Conservation (phyloP, 2,113 vertebrate species). For the Oreochromis aureus region DNA sequence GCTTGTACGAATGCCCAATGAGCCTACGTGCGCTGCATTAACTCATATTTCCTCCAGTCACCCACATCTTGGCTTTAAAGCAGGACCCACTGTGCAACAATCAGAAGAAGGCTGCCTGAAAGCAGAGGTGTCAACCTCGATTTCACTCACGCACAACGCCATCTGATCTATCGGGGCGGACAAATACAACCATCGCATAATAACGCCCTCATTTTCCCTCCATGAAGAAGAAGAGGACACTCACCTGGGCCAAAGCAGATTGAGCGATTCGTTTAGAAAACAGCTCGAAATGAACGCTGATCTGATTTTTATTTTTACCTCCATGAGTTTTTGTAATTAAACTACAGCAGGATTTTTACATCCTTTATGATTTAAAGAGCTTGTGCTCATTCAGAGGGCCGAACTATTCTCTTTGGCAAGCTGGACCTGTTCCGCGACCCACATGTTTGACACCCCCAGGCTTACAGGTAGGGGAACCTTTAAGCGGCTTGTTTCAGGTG, state of each 20-base stretch:
- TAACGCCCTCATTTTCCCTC: background rate
- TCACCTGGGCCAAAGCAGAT: background rate
- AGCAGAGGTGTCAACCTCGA: background rate
- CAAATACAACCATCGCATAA: background rate
- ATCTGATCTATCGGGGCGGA: background rate
- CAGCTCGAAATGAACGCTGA: background rate
- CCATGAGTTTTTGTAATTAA: background rate
- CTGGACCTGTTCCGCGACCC: background rate
- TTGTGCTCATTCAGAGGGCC: background rate
- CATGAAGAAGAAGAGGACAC: fast-evolving
- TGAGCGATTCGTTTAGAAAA: too few relatives aligned
- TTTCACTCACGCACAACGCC: background rate
- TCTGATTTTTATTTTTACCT: background rate
- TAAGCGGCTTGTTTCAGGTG: background rate
- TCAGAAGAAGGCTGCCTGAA: background rate
- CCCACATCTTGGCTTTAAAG: background rate
- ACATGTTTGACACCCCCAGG: background rate
- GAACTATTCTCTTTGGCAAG: background rate
- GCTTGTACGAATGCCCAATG: background rate
- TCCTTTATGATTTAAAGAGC: fast-evolving
- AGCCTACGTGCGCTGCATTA: background rate
- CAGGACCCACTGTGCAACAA: background rate
- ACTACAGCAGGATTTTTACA: background rate
- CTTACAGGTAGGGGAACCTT: fast-evolving
- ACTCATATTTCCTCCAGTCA: background rate